These are phyloP conservation scores for Stenopsyche tienmushanensis DNA, from an alignment of 1,140 invertebrate species.

Conservation along the genomic window DNA sequence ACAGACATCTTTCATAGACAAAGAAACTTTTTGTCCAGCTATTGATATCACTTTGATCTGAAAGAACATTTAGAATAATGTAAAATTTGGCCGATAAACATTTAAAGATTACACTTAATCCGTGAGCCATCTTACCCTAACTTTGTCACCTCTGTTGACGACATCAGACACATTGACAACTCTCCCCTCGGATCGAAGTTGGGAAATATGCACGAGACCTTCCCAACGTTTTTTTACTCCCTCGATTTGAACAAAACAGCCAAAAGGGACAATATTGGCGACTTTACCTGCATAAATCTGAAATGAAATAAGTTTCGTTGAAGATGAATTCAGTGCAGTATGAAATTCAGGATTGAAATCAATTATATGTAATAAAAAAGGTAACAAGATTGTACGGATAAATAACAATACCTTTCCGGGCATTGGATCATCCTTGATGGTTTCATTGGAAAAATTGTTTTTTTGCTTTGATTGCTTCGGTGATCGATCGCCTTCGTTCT, in stretches of 20 bases:
- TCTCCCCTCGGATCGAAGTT: slow-evolving; percentile 87
- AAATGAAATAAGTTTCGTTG: slow-evolving; percentile 35
- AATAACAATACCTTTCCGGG: slow-evolving; percentile 57
- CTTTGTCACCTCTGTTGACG: slow-evolving; percentile 85
- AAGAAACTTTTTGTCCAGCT: slow-evolving; percentile 90
- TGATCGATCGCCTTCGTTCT: slow-evolving; percentile 23
- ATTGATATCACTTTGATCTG: slow-evolving; percentile 85
- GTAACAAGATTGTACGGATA: slow-evolving; percentile 2
- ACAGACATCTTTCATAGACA: slow-evolving; percentile 99
- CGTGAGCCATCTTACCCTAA: slow-evolving; percentile 69
- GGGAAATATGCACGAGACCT: slow-evolving; percentile 97
- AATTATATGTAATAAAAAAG: slow-evolving; percentile 6
- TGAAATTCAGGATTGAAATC: slow-evolving; percentile 10
- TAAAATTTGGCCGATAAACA: slow-evolving; percentile 13
- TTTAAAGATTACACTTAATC: slow-evolving; percentile 4
- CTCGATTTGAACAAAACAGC: slow-evolving; percentile 96
- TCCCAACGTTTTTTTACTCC: slow-evolving; percentile 87
- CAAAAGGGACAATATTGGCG: slow-evolving; percentile 94
- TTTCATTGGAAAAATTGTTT: slow-evolving; percentile 43
- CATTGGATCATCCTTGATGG: slow-evolving; percentile 65
- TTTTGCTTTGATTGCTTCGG: slow-evolving; percentile 42
- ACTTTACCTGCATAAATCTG: slow-evolving; percentile 94
- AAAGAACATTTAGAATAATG: slow-evolving; percentile 29
- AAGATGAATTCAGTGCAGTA: neutral
- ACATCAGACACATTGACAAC: slow-evolving; percentile 95